phyloP scores from a whole-genome alignment of 2,888 invertebrate genomes.

The Anagyrus pseudococci region DNA sequence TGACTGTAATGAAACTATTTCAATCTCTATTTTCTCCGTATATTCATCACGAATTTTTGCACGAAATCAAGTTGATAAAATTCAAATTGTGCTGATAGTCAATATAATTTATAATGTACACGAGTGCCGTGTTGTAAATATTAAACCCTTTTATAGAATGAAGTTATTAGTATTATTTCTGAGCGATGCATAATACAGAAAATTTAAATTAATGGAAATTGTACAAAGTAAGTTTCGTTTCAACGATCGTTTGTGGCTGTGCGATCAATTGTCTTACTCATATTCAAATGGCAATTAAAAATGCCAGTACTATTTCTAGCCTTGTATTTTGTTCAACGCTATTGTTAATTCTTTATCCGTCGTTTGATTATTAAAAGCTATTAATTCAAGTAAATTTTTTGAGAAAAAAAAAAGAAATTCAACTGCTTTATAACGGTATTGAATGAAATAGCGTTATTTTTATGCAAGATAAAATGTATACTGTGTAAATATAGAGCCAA shows the following conservation, averaged over 20 bases:
- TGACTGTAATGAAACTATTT: no score
- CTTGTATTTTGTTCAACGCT: conserved; percentile 28
- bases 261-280: no score
- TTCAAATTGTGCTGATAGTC: conserved; percentile 2
- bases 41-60: no score
- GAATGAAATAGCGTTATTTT: conserved; percentile 41
- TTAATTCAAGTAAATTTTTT: conserved; percentile 23
- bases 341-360: conserved; percentile 31
- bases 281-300: no score
- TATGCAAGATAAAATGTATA: conserved; percentile 38
- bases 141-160: conserved; percentile 28
- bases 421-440: conserved; percentile 27
- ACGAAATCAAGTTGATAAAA: no score
- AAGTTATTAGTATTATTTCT: conserved; percentile 27
- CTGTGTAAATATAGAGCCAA: conserved; percentile 42
- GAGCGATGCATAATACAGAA: conserved; percentile 15
- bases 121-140: conserved; percentile 35
- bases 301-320: no score
- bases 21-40: no score
- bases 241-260: conserved; percentile 5
- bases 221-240: conserved; percentile 14
- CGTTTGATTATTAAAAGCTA: conserved; percentile 22
- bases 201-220: conserved; percentile 4
- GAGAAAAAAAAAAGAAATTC: conserved; percentile 6
- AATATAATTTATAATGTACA: conserved; percentile 21